phyloP scores from a whole-genome alignment of 2,113 vertebrate genomes.

The Chaetodon auriga region DNA sequence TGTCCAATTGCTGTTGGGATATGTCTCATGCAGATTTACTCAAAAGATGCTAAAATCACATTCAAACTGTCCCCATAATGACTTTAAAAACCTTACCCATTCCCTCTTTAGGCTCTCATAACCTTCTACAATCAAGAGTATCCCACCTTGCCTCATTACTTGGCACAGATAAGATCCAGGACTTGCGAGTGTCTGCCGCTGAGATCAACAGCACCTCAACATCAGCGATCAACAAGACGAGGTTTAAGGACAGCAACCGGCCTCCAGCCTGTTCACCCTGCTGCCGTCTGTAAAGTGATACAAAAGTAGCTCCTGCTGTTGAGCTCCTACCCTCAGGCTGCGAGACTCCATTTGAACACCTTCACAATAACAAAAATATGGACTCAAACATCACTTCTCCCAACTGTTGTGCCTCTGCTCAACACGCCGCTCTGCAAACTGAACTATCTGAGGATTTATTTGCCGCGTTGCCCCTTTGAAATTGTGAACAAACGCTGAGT shows the following conservation, averaged over 20 bases:
- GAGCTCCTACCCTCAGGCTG: slow-evolving; percentile 21
- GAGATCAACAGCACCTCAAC: slow-evolving; percentile 8
- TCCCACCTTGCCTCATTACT: neutral
- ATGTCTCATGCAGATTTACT: no score
- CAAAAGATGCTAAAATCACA: neutral
- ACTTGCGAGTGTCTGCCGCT: neutral
- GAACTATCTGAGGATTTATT: slow-evolving; percentile 17
- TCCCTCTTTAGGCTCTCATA: neutral
- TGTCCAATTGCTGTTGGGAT: no score
- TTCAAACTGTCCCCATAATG: no score
- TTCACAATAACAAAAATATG: slow-evolving; percentile 21
- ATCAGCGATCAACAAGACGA: neutral
- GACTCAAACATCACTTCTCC: slow-evolving; percentile 15
- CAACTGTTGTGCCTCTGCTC: neutral
- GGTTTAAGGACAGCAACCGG: neutral
- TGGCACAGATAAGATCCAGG: neutral
- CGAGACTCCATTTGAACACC: slow-evolving; percentile 23
- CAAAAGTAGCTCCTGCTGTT: slow-evolving; percentile 18
- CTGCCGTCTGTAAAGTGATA: slow-evolving; percentile 18
- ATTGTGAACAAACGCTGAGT: neutral
- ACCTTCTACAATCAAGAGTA: neutral
- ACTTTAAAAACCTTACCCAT: no score
- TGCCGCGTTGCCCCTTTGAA: neutral
- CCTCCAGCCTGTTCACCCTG: neutral
- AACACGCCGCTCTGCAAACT: neutral